Conservation (phyloP, 2,113 vertebrate species). For the Platichthys flesus region DNA sequence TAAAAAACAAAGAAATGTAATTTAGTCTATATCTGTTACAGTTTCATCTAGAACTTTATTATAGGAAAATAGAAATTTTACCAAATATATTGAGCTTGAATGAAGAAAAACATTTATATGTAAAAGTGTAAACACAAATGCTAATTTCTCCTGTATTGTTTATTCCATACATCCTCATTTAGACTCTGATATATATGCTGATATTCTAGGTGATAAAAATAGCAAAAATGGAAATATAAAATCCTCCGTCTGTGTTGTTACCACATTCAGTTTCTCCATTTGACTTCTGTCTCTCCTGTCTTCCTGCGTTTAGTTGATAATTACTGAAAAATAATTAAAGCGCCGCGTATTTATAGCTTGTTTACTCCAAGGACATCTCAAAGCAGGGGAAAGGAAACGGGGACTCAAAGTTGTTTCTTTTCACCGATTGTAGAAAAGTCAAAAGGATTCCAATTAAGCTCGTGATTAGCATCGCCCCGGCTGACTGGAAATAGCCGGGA, state of each 20-base stretch:
- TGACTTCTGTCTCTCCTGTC: constrained; percentile 4
- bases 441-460: constrained; percentile 17
- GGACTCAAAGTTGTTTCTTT: not conserved
- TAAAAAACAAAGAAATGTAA: no score
- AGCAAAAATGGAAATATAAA: not conserved
- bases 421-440: constrained; percentile 2
- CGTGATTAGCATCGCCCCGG: not conserved
- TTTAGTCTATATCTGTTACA: no score
- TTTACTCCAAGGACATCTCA: constrained; percentile 23
- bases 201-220: not conserved
- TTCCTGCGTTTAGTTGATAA: not conserved
- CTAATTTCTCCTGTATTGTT: not conserved
- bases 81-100: no score
- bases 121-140: not conserved
- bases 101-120: no score
- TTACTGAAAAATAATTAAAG: not conserved
- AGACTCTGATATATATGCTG: constrained; percentile 12
- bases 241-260: not conserved
- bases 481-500: not conserved
- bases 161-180: constrained; percentile 11
- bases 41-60: no score
- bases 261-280: not conserved
- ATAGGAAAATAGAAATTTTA: no score
- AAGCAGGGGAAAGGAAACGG: not conserved
- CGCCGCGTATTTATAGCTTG: constrained; percentile 13